A percentile compares a stretch with the other conserved stretches of the same genome.
Evolutionary conservation across 2,113 vertebrate species (phyloP).

Genomic region (Odobenus rosmarus): DNA sequence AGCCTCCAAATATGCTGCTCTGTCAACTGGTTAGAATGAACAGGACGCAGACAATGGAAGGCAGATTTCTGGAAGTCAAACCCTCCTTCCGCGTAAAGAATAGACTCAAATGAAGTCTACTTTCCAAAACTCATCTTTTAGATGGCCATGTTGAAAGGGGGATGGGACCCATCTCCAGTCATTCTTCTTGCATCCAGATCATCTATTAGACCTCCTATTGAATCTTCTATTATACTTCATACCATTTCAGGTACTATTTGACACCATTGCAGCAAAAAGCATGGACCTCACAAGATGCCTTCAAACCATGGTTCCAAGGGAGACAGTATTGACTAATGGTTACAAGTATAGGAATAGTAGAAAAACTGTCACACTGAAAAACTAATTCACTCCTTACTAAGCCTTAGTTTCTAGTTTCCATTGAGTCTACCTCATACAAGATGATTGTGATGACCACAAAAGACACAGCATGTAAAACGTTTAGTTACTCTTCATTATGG

Average conservation of each 20-base stretch:
- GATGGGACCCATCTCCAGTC: not conserved
- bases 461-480: not conserved
- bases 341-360: not conserved
- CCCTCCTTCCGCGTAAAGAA: not conserved
- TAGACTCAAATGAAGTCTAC: not conserved
- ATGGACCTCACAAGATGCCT: not conserved
- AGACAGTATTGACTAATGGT: not conserved
- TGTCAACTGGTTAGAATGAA: slow-evolving; percentile 60
- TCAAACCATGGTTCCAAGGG: not conserved
- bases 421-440: not conserved
- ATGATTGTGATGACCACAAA: not conserved
- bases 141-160: not conserved
- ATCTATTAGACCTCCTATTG: not conserved
- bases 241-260: not conserved
- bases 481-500: not conserved
- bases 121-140: not conserved
- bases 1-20: slow-evolving; percentile 44
- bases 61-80: slow-evolving; percentile 58
- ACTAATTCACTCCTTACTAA: not conserved
- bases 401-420: not conserved
- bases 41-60: slow-evolving; percentile 67
- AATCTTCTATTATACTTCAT: not conserved
- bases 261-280: not conserved
- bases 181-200: not conserved
- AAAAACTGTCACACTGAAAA: not conserved